A percentile compares a stretch with the other conserved stretches of the same genome.
phyloP scores from a whole-genome alignment of 2,888 invertebrate species.

The Nephrocerus scutellatus region DNA sequence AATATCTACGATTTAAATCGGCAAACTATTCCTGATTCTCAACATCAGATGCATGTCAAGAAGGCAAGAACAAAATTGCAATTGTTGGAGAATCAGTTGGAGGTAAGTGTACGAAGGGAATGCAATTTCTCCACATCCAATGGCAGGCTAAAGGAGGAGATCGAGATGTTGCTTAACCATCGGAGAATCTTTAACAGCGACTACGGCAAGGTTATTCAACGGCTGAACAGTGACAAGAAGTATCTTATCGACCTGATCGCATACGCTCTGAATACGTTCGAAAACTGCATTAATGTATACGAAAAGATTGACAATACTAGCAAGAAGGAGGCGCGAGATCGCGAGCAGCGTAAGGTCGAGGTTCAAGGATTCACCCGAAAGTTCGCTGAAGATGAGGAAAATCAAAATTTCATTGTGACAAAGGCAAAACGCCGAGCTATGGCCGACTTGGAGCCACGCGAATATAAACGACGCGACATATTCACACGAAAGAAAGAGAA shows the following conservation, averaged over 20 bases:
- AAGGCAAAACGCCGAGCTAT: conserved; percentile 34
- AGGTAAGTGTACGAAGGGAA: conserved; percentile 40
- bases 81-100: conserved; percentile 41
- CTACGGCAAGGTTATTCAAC: conserved; percentile 40
- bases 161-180: conserved; percentile 36
- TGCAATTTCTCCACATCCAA: conserved; percentile 39
- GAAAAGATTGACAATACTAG: conserved; percentile 38
- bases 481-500: conserved; percentile 35
- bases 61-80: conserved; percentile 33
- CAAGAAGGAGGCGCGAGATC: conserved; percentile 33
- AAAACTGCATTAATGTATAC: conserved; percentile 39
- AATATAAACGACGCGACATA: conserved; percentile 39
- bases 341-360: conserved; percentile 37
- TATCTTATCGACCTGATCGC: conserved; percentile 44
- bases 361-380: conserved; percentile 40
- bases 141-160: conserved; percentile 33
- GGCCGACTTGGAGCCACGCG: conserved; percentile 39
- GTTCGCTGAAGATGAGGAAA: conserved; percentile 36
- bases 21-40: conserved; percentile 40
- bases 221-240: conserved; percentile 41
- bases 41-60: conserved; percentile 36
- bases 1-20: conserved; percentile 40
- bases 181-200: conserved; percentile 40
- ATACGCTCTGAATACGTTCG: conserved; percentile 40
- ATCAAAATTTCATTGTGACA: conserved; percentile 34